Conservation (phyloP, 2,888 invertebrate species). For the Epinotia brunnichana region DNA sequence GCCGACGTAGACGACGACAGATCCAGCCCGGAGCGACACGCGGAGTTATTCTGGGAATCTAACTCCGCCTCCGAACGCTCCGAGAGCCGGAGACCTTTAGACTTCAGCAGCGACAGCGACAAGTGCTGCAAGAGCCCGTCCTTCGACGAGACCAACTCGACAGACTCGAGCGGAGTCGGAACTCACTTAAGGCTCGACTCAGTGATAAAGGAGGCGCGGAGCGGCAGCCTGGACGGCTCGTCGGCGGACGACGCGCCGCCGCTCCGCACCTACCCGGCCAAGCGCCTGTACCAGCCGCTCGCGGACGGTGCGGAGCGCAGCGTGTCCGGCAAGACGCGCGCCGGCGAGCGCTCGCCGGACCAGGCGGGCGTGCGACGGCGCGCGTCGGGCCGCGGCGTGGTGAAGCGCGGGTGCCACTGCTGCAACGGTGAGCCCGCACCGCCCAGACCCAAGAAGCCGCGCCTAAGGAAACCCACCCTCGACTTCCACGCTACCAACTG, state of each 20-base stretch:
- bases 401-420: conserved; percentile 85
- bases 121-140: conserved; percentile 79
- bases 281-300: conserved; percentile 57
- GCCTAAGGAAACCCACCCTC: conserved; percentile 64
- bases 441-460: conserved; percentile 75
- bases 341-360: conserved; percentile 63
- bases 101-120: conserved; percentile 79
- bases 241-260: conserved; percentile 70
- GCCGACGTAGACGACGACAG: conserved; percentile 65
- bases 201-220: conserved; percentile 75
- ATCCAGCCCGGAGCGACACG: conserved; percentile 71
- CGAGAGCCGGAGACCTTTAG: conserved; percentile 65
- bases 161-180: conserved; percentile 72
- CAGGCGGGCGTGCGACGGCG: conserved; percentile 59
- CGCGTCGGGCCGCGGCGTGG: conserved; percentile 81
- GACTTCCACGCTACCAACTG: conserved; percentile 62
- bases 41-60: conserved; percentile 78
- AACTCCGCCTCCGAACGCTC: conserved; percentile 72
- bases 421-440: conserved; percentile 84
- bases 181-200: conserved; percentile 75
- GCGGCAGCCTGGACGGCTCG: conserved; percentile 65
- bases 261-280: conserved; percentile 72
- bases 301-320: conserved; percentile 71
- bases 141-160: conserved; percentile 73
- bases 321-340: conserved; percentile 69